A percentile compares a stretch with the other conserved stretches of the same genome.
Conservation (phyloP, 2,113 vertebrate species). For the Odontophorus gujanensis region DNA sequence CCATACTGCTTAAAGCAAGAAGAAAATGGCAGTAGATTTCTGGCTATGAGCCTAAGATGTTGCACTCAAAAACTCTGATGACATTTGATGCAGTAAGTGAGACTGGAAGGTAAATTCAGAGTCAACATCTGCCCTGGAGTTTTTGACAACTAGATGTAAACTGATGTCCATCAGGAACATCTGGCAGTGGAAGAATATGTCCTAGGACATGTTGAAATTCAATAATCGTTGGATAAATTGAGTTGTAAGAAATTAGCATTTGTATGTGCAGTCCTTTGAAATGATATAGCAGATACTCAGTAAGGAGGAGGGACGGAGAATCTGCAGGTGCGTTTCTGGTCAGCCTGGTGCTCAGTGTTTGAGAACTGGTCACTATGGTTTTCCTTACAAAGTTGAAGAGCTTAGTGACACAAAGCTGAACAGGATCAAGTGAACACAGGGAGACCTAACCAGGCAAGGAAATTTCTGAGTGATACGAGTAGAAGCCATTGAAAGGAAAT, state of each 20-base stretch:
- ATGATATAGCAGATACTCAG: background rate
- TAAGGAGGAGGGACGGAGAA: background rate
- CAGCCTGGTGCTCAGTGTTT: background rate
- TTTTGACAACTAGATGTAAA: slow-evolving; percentile 40
- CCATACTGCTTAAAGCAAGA: background rate
- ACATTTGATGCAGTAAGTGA: background rate
- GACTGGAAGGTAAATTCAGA: slow-evolving; percentile 32
- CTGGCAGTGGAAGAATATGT: background rate
- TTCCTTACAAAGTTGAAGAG: background rate
- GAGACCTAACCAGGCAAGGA: background rate
- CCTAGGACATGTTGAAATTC: slow-evolving; percentile 1
- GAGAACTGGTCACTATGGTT: background rate
- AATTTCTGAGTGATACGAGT: background rate
- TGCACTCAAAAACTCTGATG: slow-evolving; percentile 20
- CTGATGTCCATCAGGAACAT: slow-evolving; percentile 7
- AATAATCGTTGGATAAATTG: slow-evolving; percentile 15
- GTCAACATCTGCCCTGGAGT: background rate
- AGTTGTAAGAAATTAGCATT: background rate
- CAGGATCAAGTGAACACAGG: background rate
- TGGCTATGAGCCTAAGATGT: background rate
- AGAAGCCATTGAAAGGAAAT: background rate
- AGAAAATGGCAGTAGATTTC: background rate
- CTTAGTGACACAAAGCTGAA: background rate
- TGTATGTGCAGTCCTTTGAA: background rate
- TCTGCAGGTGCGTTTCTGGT: background rate